Base-by-base conservation (phyloP, 2,797 vertebrate species). In the Hipposideros larvatus region DNA sequence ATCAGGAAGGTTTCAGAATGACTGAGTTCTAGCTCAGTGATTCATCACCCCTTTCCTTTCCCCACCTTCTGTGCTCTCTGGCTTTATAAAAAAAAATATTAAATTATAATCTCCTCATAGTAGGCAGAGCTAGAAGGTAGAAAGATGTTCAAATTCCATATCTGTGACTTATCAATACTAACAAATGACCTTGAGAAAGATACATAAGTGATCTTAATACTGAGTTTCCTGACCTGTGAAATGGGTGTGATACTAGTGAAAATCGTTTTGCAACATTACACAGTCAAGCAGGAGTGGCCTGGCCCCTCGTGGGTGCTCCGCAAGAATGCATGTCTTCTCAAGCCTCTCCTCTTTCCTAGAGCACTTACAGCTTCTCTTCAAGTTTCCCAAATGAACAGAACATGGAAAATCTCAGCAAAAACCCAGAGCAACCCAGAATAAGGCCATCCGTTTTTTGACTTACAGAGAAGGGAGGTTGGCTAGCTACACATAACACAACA, bases 371-470 rank as follows among this genome's bases (percentile, higher is more conserved):
- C 11, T 88, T 41, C 51, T 85, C 63, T 46, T 85, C 57, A 68
- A 66, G 10, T 79, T 84, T 94, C 41, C 87, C 83, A 85, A 79
- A 53, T 57, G 70, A 93, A 53, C 11, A 89, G 66, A 92, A 84
- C 92, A 77, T 77, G 87, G 15, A 21, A 87, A 83, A 65, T 79
- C 28, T 71, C 82, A 55, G 65, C 26, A 71, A 84, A 83, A 34
- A 73, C 7, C 82, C n/a, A 77, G 11, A 96, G 5, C 41, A 55
- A 61, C 41, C 31, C 7, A 48, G 59, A 73, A 77, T 89, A 86
- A 83, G 28, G 65, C 8, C 22, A 78, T 63, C 26, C 8, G 26
- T 53, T 65, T 79, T 79, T 83, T 83, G 8, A 28, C 31, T 66
- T 57, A n/a, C 34, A 46, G 73, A 73, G 66, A 63, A 90, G 26